Base-by-base conservation (phyloP, 2,888 invertebrate species). In the Hofmannophila pseudospretella region DNA sequence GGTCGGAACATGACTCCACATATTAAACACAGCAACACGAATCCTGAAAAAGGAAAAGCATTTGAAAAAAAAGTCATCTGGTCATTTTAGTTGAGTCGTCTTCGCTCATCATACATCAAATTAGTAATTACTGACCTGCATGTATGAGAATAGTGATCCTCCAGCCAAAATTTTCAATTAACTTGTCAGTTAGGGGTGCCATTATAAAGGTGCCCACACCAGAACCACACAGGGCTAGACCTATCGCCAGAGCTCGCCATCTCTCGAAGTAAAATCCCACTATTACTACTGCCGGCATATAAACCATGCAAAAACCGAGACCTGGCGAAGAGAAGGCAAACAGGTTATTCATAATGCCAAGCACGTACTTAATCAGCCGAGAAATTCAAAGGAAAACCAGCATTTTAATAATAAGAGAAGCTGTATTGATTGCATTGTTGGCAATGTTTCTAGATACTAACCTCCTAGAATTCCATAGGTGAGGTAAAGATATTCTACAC, bases 261-360 rank as follows among this genome's bases (percentile, higher is more conserved):
- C 93, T 93, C 76, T 99, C 98, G 75, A 99, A 99, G 88, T 99
- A 99, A 82, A 97, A 98, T 11, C 98, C 97, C 28, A 98, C 96
- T 8, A 95, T 94, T 57, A 99, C 93, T 22, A 99, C 96, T 2
- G 98, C 94, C 0, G 98, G 98, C 53, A 98, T 94, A 84, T 97
- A 98, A 50, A 98, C 93, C 89, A 98, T 91, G 36, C 97, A 97
- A 63, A 96, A 93, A 2, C 98, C 98, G 52, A 96, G 92, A 40
- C 98, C 95, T 90, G 65, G 20, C 2, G 4, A n/a, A 23, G 3
- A n/a, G 2, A 23, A 23, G n/a, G 8, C 3, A n/a, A 23, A 4
- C n/a, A 23, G 8, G 22, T n/a, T 23, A n/a, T n/a, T 23, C 3
- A 1, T 1, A 4, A 2, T n/a, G 23, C n/a, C n/a, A 23, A 5